These are phyloP conservation scores for Myioborus miniatus DNA, from an alignment of 2,797 vertebrate species.

Conservation along the genomic window DNA sequence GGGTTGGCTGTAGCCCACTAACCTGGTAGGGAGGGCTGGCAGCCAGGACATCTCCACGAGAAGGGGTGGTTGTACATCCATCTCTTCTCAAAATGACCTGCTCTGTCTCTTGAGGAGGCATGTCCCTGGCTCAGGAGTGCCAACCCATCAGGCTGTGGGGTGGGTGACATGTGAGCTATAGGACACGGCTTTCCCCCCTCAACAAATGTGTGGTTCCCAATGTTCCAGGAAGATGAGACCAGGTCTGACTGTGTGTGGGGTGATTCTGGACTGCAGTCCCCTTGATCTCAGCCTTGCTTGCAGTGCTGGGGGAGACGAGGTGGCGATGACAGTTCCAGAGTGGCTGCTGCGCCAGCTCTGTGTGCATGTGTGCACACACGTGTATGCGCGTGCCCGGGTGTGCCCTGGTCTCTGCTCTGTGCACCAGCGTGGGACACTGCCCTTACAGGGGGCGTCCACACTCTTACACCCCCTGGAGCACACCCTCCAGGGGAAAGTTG, in stretches of 20 bases:
- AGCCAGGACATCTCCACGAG: background rate
- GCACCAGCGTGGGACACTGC: rapidly evolving
- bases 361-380: rapidly evolving
- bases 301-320: background rate
- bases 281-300: background rate
- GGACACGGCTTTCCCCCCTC: background rate
- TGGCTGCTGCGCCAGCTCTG: background rate
- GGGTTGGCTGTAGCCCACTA: background rate
- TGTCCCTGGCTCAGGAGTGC: background rate
- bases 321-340: background rate
- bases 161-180: background rate
- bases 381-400: rapidly evolving
- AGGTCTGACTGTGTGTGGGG: rapidly evolving
- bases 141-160: background rate
- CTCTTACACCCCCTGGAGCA: background rate
- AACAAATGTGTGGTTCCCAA: background rate
- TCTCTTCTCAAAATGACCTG: background rate
- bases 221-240: background rate
- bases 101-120: background rate
- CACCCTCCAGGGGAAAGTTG: background rate
- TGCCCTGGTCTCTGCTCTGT: background rate
- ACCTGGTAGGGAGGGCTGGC: background rate
- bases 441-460: background rate
- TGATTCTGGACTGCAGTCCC: background rate
- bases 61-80: background rate